Conservation (phyloP, 1,140 invertebrate species). For the Lasioglossum baleicum region DNA sequence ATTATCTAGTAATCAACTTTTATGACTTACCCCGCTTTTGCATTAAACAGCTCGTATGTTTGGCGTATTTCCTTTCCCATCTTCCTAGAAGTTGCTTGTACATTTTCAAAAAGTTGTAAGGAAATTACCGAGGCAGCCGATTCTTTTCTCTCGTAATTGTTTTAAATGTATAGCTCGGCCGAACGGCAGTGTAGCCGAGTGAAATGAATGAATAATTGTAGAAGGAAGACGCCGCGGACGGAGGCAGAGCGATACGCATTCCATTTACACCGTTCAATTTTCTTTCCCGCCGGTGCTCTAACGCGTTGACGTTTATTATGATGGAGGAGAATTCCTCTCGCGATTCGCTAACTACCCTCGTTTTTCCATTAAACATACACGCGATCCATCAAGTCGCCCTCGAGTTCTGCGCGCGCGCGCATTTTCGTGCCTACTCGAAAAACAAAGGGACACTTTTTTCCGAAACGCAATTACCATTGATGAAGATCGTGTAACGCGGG, state of each 20-base stretch:
- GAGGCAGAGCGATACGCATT: not conserved
- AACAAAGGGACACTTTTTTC: not conserved
- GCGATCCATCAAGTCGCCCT: not conserved
- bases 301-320: slow-evolving; percentile 6
- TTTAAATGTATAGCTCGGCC: no score
- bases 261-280: not conserved
- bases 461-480: not conserved
- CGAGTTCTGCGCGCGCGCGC: not conserved
- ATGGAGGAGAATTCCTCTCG: slow-evolving; percentile 1
- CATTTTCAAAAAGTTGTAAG: no score
- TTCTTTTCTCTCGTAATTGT: no score
- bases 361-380: slow-evolving; percentile 6
- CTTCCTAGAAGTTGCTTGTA: no score
- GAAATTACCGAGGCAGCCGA: no score
- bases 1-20: no score
- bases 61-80: no score
- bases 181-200: no score
- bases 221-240: not conserved
- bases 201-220: not conserved
- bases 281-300: not conserved
- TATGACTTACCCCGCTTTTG: no score
- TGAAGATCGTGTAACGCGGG: not conserved
- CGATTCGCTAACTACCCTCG: not conserved
- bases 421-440: not conserved
- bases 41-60: no score